Percentiles rank a stretch among this genome's conserved stretches.
Evolutionary conservation across 2,888 invertebrate species (phyloP).

Genomic region (Eupsilia transversa): DNA sequence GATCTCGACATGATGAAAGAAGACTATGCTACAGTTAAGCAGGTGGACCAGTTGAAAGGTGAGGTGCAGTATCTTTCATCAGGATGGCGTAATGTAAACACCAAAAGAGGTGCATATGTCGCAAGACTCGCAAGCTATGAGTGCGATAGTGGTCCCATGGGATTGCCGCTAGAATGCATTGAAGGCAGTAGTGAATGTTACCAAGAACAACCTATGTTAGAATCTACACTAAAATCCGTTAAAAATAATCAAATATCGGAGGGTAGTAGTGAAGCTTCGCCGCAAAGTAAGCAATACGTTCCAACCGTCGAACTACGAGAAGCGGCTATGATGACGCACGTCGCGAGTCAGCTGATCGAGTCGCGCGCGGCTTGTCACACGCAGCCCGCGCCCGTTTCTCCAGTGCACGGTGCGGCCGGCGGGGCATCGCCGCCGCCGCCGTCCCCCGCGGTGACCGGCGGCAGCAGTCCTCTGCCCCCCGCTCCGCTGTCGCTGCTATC

Average conservation of each 20-base stretch:
- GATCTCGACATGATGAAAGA: slow-evolving; percentile 10
- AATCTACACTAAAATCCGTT: not conserved
- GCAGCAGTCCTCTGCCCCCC: no score
- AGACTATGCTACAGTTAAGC: slow-evolving; percentile 4
- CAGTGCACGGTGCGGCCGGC: not conserved
- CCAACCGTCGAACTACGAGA: not conserved
- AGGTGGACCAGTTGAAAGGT: not conserved
- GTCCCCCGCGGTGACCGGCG: no score
- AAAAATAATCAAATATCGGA: no score
- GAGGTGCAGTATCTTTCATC: slow-evolving; percentile 1
- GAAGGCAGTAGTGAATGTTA: not conserved
- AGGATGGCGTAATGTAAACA: not conserved
- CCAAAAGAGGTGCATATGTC: not conserved
- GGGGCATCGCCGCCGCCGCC: not conserved
- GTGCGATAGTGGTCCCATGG: slow-evolving; percentile 14
- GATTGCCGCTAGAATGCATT: slow-evolving; percentile 11
- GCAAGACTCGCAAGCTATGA: not conserved
- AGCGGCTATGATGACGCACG: not conserved
- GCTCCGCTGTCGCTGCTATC: no score
- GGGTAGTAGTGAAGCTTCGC: not conserved
- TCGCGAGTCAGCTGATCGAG: not conserved
- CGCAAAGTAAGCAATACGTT: not conserved
- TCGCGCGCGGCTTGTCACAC: no score
- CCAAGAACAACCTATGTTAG: not conserved
- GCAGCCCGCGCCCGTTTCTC: no score